Evolutionary conservation across 2,797 vertebrate genomes (phyloP).

Genomic region (Cryptoblepharus egeriae): DNA sequence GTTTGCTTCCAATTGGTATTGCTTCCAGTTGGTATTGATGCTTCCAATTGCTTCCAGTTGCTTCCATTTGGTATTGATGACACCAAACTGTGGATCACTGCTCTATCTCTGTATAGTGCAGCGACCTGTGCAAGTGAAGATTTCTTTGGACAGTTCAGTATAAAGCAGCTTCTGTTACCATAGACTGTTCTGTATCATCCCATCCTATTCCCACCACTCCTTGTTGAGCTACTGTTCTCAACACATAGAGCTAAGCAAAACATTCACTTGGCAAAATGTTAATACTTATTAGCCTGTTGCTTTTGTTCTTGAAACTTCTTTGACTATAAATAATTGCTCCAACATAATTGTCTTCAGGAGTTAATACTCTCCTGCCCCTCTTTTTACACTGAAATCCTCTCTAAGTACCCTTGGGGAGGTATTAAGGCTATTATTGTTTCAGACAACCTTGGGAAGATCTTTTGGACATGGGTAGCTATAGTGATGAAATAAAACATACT

Average conservation of each 20-base stretch:
- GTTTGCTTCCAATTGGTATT: too few species aligned
- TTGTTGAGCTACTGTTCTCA: not conserved
- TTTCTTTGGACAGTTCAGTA: too few species aligned
- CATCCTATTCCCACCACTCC: not conserved
- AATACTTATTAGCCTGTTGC: not conserved
- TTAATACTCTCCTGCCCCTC: not conserved
- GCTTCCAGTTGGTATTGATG: too few species aligned
- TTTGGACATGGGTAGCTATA: conserved; percentile 21
- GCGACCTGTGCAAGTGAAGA: too few species aligned
- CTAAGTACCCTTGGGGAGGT: conserved; percentile 11
- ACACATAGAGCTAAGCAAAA: not conserved
- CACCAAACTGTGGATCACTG: too few species aligned
- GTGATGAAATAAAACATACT: conserved; percentile 7
- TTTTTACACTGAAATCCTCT: conserved; percentile 20
- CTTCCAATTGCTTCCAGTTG: too few species aligned
- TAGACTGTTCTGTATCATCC: not conserved
- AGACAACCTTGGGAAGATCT: conserved; percentile 25
- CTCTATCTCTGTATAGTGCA: too few species aligned
- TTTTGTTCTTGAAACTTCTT: conserved; percentile 14
- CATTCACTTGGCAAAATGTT: not conserved
- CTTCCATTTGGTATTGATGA: too few species aligned
- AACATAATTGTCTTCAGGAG: conserved; percentile 18
- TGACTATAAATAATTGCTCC: conserved; percentile 25
- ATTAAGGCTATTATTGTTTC: conserved; percentile 32
- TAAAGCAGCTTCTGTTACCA: not conserved